Conservation (phyloP, 64 coral and sea anemone species). For the Pocillopora damicornis region DNA sequence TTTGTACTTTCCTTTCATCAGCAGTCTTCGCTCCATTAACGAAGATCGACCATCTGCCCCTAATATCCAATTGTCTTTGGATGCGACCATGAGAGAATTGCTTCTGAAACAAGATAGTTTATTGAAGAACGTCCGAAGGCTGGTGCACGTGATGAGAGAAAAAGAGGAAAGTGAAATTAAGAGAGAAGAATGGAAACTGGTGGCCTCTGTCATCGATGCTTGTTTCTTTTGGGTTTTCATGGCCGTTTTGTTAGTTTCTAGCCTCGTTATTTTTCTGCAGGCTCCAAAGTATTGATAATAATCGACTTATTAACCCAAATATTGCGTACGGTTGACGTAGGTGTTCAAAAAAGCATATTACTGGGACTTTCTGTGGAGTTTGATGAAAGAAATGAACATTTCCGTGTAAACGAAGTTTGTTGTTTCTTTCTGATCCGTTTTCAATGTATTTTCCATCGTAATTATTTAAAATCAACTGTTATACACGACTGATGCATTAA, state of each 20-base stretch:
- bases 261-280: conserved; percentile 69
- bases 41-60: background rate
- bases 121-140: conserved; percentile 46
- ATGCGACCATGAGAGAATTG: background rate
- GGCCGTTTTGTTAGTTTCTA: conserved; percentile 49
- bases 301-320: background rate
- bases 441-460: no score
- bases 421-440: no score
- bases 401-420: no score
- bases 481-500: no score
- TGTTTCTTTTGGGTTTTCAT: conserved; percentile 81
- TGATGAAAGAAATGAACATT: no score
- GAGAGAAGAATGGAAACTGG: conserved; percentile 83
- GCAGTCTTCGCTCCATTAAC: conserved; percentile 23
- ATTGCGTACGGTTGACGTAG: background rate
- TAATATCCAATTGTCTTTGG: background rate
- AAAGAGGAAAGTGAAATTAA: conserved; percentile 63
- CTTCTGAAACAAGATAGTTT: conserved; percentile 38
- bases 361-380: no score
- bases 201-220: conserved; percentile 68
- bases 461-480: no score
- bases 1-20: background rate
- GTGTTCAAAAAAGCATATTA: no score
- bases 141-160: conserved; percentile 33
- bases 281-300: conserved; percentile 42